Evolutionary conservation across 2,888 invertebrate genomes (phyloP), one percentile per base, ranked within the genome.

Genomic region (Crioceris asparagi): DNA sequence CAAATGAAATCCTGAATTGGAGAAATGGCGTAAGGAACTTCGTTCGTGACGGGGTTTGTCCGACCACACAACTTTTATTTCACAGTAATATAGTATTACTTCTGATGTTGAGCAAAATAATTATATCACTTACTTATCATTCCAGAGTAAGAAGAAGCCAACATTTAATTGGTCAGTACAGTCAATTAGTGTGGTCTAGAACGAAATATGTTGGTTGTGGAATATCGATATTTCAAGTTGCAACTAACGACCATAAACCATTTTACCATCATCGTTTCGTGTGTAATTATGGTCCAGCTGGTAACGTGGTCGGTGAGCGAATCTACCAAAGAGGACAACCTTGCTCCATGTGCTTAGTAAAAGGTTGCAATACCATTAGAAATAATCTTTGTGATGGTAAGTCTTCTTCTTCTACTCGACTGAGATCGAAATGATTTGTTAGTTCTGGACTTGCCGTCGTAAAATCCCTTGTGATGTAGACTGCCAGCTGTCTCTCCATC

Each of bases 201-300:
- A 48, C 49, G 1, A 40, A 36, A 37, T 50, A 45, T 32, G 41
- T 53, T 7, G 53, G 53, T n/a, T 53, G 53, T 30, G 53, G 49
- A 10, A 39, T 48, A 25, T 34, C 48, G 5, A 38, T 43, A 12
- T 53, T 48, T 29, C 15, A 15, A 32, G 19, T 6, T 21, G 32
- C 15, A 8, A 32, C 1, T 14, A 30, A 10, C 2, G 21, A n/a
- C 15, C n/a, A n/a, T n/a, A 37, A 26, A 15, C n/a, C 19, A n/a
- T 34, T 30, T 18, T 51, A 44, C 32, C 36, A 48, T 16, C 46
- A 52, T 36, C 41, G 47, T 17, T 39, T 53, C 15, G 48, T 53
- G 2, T 53, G 53, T 35, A 52, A 53, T 32, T 53, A 53, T 32
- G 53, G 47, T 18, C 53, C 53, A 17, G 44, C 44, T 11, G 51